A percentile compares a stretch with the other conserved stretches of the same genome.
Conservation (phyloP, 2,888 invertebrate species). For the Amorpha juglandis region DNA sequence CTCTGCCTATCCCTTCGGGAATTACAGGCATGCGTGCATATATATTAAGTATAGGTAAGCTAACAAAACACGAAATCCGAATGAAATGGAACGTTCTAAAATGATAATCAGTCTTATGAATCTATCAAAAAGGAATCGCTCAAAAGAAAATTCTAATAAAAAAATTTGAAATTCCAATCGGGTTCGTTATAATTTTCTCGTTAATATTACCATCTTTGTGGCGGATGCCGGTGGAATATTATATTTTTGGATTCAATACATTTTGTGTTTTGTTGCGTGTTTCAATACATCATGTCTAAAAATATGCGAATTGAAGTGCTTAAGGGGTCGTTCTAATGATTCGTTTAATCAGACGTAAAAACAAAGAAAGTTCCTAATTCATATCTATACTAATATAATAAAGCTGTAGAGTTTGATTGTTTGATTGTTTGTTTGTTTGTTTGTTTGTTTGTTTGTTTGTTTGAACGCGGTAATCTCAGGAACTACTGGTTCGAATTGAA, state of each 20-base stretch:
- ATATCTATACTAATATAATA: too few relatives aligned
- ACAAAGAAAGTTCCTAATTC: too few relatives aligned
- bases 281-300: neutral
- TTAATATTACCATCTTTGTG: constrained; percentile 49
- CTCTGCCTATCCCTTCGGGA: too few relatives aligned
- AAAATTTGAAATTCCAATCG: constrained; percentile 50
- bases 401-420: too few relatives aligned
- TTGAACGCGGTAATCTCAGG: too few relatives aligned
- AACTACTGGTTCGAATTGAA: too few relatives aligned
- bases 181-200: constrained; percentile 43
- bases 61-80: constrained; percentile 8
- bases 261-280: constrained; percentile 3
- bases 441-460: too few relatives aligned
- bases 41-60: neutral
- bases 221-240: constrained; percentile 21
- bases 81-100: constrained; percentile 16
- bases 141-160: constrained; percentile 35
- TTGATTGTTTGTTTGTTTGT: too few relatives aligned
- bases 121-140: constrained; percentile 39
- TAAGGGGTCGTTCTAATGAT: neutral
- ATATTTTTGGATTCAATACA: constrained; percentile 14
- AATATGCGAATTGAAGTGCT: neutral
- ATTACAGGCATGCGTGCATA: neutral
- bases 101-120: constrained; percentile 32
- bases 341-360: neutral